Percentiles rank a stretch among this genome's conserved stretches.
Conservation (phyloP, 2,888 invertebrate genomes). For the Mycalesis mineus region DNA sequence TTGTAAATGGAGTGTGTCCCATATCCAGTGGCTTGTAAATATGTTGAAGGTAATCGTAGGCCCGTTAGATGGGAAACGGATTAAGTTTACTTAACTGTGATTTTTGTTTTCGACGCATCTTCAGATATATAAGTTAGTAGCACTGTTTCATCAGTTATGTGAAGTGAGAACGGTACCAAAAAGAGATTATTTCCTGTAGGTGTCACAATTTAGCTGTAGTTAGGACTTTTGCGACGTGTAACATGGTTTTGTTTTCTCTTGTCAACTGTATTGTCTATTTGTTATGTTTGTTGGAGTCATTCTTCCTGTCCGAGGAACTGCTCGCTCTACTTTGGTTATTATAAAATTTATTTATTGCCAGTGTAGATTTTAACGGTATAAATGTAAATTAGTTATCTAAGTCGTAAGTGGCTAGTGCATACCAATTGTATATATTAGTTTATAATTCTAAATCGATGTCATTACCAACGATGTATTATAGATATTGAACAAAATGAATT, state of each 20-base stretch:
- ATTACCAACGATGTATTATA: slow-evolving; percentile 75
- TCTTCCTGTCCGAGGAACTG: slow-evolving; percentile 33
- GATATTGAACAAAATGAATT: slow-evolving; percentile 50
- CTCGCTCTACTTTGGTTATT: slow-evolving; percentile 42
- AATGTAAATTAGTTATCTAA: slow-evolving; percentile 58
- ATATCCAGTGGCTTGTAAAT: slow-evolving; percentile 69
- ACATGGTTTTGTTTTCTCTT: slow-evolving; percentile 43
- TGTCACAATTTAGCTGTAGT: slow-evolving; percentile 58
- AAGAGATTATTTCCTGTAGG: slow-evolving; percentile 70
- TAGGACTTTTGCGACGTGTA: slow-evolving; percentile 37
- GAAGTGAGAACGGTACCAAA: slow-evolving; percentile 77
- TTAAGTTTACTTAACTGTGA: slow-evolving; percentile 66
- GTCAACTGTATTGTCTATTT: slow-evolving; percentile 42
- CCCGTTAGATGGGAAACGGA: slow-evolving; percentile 41
- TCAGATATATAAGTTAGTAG: slow-evolving; percentile 57
- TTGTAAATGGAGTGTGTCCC: slow-evolving; percentile 53
- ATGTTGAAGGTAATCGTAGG: slow-evolving; percentile 46
- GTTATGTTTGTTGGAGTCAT: slow-evolving; percentile 60
- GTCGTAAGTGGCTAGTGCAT: slow-evolving; percentile 56
- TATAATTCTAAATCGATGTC: slow-evolving; percentile 64
- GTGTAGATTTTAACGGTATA: slow-evolving; percentile 49
- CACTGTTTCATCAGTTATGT: slow-evolving; percentile 53
- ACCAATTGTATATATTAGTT: slow-evolving; percentile 65
- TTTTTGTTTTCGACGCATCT: slow-evolving; percentile 64
- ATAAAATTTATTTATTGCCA: slow-evolving; percentile 66